A percentile compares a stretch with the other conserved stretches of the same genome.
These are phyloP conservation scores for Forpus xanthops DNA, from an alignment of 2,797 vertebrate genomes.

Conservation along the genomic window DNA sequence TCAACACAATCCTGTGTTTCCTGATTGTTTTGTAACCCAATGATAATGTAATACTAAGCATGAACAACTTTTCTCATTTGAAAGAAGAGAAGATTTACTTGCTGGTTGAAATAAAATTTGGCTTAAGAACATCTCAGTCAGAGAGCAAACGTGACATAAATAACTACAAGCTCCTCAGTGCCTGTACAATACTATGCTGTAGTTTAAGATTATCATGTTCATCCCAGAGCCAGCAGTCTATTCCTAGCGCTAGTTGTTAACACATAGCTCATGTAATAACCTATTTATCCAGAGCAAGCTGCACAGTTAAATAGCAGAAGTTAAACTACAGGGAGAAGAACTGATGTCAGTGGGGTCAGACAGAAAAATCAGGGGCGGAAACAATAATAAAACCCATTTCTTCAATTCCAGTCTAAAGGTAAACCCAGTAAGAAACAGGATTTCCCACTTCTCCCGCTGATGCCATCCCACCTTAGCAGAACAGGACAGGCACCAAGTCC, in stretches of 20 bases:
- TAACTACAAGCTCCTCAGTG: neutral
- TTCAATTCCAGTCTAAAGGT: neutral
- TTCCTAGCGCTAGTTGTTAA: neutral
- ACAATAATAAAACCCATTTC: neutral
- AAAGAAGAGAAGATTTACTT: neutral
- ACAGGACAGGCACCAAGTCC: neutral
- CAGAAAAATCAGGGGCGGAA: neutral
- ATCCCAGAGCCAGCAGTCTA: neutral
- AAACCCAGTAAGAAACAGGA: neutral
- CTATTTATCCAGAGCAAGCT: neutral
- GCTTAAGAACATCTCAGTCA: neutral
- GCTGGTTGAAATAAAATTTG: neutral
- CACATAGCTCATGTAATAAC: neutral
- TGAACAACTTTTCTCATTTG: neutral
- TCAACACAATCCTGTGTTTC: neutral
- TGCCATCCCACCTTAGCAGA: neutral
- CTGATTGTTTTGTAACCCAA: neutral
- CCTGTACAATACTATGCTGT: neutral
- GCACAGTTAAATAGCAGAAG: neutral
- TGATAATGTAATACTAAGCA: neutral
- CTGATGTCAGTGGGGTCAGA: rapidly evolving
- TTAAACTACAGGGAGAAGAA: neutral
- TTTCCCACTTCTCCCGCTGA: neutral
- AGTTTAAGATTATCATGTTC: neutral
- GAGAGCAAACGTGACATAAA: neutral